Evolutionary conservation across 2,113 vertebrate genomes (phyloP).

Genomic region (Festucalex cinctus): DNA sequence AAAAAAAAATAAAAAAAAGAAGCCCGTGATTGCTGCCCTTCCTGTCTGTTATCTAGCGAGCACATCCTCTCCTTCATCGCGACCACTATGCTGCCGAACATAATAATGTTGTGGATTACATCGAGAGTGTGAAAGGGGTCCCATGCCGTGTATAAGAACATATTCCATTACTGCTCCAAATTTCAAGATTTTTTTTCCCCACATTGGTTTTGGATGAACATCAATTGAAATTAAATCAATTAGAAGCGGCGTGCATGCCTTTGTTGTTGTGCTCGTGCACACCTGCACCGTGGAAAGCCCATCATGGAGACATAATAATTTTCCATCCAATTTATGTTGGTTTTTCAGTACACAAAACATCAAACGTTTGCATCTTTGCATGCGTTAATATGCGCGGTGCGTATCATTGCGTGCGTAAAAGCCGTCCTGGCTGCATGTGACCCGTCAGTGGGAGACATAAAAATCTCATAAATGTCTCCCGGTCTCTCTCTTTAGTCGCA

Average conservation of each 20-base stretch:
- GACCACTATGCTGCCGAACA: conserved; percentile 97
- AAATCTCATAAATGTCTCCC: conserved; percentile 46
- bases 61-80: conserved; percentile 95
- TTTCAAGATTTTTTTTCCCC: neutral
- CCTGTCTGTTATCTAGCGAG: conserved; percentile 98
- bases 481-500: conserved; percentile 52
- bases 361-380: conserved; percentile 23
- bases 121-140: conserved; percentile 57
- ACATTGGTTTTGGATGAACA: neutral
- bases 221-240: conserved; percentile 65
- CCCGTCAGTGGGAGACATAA: conserved; percentile 46
- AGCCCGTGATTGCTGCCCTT: conserved; percentile 98
- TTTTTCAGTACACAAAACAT: conserved; percentile 52
- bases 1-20: conserved; percentile 28
- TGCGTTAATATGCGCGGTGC: conserved; percentile 48
- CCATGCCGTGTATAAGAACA: conserved; percentile 50
- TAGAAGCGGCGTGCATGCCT: conserved; percentile 31
- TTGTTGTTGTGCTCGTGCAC: conserved; percentile 44
- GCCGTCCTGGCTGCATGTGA: conserved; percentile 70
- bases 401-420: neutral
- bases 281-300: conserved; percentile 50
- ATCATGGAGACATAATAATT: neutral
- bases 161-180: neutral
- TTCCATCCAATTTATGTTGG: conserved; percentile 32
- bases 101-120: conserved; percentile 92